Evolutionary conservation across 2,797 vertebrate species (phyloP).

Genomic region (Pseudochromis fuscus): DNA sequence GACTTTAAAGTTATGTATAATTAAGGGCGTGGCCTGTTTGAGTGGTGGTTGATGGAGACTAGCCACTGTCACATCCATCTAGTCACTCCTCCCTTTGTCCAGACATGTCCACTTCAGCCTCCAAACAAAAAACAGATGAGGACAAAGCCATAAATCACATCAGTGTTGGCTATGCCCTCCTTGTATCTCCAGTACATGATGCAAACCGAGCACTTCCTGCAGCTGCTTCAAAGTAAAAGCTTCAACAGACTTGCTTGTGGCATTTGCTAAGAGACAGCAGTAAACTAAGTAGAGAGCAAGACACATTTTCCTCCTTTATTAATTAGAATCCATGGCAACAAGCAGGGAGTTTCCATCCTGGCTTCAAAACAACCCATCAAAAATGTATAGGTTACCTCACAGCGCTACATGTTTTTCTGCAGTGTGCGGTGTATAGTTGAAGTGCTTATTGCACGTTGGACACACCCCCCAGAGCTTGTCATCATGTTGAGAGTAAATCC

Average conservation of each 20-base stretch:
- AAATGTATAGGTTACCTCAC: slow-evolving; percentile 35
- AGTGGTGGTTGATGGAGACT: too few relatives aligned
- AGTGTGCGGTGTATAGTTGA: slow-evolving; percentile 14
- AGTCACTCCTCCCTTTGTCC: too few relatives aligned
- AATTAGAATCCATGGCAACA: slow-evolving; percentile 37
- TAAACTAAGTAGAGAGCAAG: slow-evolving; percentile 19
- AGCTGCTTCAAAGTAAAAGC: slow-evolving; percentile 44
- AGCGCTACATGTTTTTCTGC: slow-evolving; percentile 15
- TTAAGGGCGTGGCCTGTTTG: too few relatives aligned
- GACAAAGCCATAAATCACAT: too few relatives aligned
- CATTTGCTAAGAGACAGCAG: slow-evolving; percentile 18
- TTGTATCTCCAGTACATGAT: too few relatives aligned
- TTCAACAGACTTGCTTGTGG: slow-evolving; percentile 22
- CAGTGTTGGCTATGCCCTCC: slow-evolving; percentile 2
- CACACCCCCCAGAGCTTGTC: slow-evolving; percentile 2
- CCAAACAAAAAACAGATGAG: too few relatives aligned
- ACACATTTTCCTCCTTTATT: slow-evolving; percentile 34
- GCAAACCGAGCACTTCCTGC: slow-evolving; percentile 29
- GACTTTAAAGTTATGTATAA: too few relatives aligned
- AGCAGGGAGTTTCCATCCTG: slow-evolving; percentile 6
- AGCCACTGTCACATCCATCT: too few relatives aligned
- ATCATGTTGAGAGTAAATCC: slow-evolving; percentile 40
- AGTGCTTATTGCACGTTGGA: slow-evolving; percentile 4
- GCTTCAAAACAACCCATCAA: slow-evolving; percentile 25
- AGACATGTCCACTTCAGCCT: too few relatives aligned